Evolutionary conservation across 2,888 invertebrate genomes (phyloP).

Genomic region (Ophonus ardosiacus): DNA sequence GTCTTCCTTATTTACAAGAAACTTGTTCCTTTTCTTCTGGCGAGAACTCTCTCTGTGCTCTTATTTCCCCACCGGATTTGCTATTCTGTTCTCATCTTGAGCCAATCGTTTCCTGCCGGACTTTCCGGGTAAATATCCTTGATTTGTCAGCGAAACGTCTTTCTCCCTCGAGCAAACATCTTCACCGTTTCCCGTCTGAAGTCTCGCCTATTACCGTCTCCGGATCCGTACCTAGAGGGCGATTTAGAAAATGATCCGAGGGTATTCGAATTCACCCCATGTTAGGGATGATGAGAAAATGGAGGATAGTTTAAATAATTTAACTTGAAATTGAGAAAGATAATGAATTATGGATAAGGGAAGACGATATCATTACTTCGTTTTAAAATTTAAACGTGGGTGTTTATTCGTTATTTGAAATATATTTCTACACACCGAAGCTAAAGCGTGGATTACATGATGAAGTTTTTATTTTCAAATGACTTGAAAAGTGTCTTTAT

Average conservation of each 20-base stretch:
- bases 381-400: too few species aligned
- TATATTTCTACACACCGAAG: too few species aligned
- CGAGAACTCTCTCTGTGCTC: too few species aligned
- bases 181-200: background rate
- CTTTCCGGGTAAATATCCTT: conserved; percentile 57
- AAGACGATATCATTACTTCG: too few species aligned
- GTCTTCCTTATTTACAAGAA: too few species aligned
- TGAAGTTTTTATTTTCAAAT: too few species aligned
- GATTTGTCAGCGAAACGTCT: conserved; percentile 52
- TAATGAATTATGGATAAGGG: conserved; percentile 21
- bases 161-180: conserved; percentile 47
- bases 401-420: too few species aligned
- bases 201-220: conserved; percentile 12
- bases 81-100: conserved; percentile 42
- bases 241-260: conserved; percentile 49
- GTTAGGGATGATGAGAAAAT: conserved; percentile 28
- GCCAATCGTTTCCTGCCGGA: conserved; percentile 53
- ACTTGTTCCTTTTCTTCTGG: too few species aligned
- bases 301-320: conserved; percentile 28
- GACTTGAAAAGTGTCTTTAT: too few species aligned
- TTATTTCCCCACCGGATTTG: conserved; percentile 43
- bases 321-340: background rate
- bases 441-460: too few species aligned
- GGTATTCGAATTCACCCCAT: conserved; percentile 32
- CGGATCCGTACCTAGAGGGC: conserved; percentile 38